Evolutionary conservation across 2,797 vertebrate genomes (phyloP).

Genomic region (Choloepus didactylus): DNA sequence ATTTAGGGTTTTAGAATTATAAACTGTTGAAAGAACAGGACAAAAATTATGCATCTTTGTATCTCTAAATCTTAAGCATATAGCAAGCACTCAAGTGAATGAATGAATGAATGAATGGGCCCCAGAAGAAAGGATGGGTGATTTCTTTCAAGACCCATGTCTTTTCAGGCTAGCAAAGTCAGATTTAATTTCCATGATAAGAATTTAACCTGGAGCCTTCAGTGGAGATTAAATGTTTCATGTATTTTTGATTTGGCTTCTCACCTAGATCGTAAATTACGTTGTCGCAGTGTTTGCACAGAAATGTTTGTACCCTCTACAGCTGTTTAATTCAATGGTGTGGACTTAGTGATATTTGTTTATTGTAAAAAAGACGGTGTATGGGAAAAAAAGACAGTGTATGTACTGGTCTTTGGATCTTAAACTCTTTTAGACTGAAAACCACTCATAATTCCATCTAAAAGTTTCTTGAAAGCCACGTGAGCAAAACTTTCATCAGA

Average conservation of each 20-base stretch:
- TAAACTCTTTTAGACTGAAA: constrained; percentile 3
- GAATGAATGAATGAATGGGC: not conserved
- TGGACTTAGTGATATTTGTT: not conserved
- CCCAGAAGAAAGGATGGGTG: not conserved
- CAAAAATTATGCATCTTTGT: not conserved
- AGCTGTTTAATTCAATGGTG: not conserved
- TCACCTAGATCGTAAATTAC: not conserved
- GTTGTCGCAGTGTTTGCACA: not conserved
- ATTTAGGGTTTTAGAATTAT: constrained; percentile 1
- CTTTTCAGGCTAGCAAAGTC: not conserved
- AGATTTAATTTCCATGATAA: not conserved
- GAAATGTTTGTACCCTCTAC: not conserved
- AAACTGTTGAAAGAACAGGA: not conserved
- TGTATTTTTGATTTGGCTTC: not conserved
- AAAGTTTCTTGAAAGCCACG: not conserved
- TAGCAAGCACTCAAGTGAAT: not conserved
- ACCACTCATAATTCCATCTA: not conserved
- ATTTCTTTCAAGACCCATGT: not conserved
- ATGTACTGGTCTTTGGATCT: not conserved
- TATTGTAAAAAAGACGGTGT: not conserved
- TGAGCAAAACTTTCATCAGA: not conserved
- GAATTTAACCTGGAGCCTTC: not conserved
- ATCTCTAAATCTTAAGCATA: not conserved
- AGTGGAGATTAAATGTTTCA: not conserved
- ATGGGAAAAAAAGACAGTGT: too few relatives aligned